Conservation (phyloP, 1,140 invertebrate genomes). For the Idris sp. region DNA sequence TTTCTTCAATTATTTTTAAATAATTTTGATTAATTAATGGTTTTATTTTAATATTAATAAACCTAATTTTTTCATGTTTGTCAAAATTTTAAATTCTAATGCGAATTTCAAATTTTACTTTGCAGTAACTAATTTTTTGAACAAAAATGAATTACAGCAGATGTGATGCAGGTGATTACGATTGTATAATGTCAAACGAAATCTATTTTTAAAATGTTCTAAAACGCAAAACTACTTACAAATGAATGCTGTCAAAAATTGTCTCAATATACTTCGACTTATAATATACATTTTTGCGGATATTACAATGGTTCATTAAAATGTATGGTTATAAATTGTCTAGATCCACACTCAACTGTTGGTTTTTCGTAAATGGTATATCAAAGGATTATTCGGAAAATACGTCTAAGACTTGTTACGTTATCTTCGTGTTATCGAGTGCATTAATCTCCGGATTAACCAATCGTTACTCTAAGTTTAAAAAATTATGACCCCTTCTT, state of each 20-base stretch:
- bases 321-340: neutral
- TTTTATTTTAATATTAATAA: no score
- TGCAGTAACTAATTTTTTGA: no score
- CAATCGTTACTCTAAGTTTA: slow-evolving; percentile 25
- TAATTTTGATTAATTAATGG: no score
- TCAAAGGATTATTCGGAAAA: slow-evolving; percentile 27
- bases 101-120: no score
- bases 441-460: slow-evolving; percentile 46
- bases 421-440: slow-evolving; percentile 43
- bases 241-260: slow-evolving; percentile 58
- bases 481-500: slow-evolving; percentile 6
- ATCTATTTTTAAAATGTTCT: no score
- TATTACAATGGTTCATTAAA: neutral
- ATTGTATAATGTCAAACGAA: no score
- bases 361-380: slow-evolving; percentile 36
- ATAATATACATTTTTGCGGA: slow-evolving; percentile 64
- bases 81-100: no score
- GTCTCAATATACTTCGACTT: slow-evolving; percentile 68
- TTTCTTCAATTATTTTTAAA: no score
- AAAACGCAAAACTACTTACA: no score
- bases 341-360: slow-evolving; percentile 25
- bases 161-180: no score
- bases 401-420: slow-evolving; percentile 17
- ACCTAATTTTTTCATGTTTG: no score
- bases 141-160: no score